Conservation (phyloP, 2,888 invertebrate genomes). For the Hirtodrosophila duncani region DNA sequence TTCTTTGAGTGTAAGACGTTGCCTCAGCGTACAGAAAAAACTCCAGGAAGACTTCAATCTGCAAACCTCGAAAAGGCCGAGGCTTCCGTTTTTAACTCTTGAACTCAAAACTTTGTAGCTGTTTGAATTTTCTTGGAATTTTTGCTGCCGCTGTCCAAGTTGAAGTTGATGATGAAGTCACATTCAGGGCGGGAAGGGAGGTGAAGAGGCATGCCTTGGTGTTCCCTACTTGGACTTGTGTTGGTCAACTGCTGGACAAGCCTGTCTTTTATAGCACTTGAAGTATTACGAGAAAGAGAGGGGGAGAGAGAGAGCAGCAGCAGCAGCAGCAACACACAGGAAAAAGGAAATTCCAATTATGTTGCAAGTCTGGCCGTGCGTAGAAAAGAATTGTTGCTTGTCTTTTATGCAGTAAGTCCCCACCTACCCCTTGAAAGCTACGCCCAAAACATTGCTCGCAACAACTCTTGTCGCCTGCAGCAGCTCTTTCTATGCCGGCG, state of each 20-base stretch:
- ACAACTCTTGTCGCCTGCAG: conserved; percentile 24
- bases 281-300: conserved; percentile 16
- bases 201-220: conserved; percentile 31
- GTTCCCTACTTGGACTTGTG: not conserved
- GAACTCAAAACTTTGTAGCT: no score
- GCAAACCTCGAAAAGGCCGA: no score
- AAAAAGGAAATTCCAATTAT: conserved; percentile 72
- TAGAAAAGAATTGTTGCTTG: conserved; percentile 61
- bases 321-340: conserved; percentile 31
- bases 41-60: no score
- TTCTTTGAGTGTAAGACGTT: no score
- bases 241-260: conserved; percentile 28
- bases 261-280: conserved; percentile 64
- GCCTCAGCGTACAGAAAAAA: no score
- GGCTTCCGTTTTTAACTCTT: no score
- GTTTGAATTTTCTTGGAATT: no score
- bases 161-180: no score
- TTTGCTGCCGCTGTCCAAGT: no score
- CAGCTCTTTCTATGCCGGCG: conserved; percentile 29
- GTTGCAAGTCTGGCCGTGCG: conserved; percentile 67
- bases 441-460: no score
- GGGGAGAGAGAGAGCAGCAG: not conserved
- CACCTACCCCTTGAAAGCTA: not conserved
- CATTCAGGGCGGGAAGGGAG: no score
- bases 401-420: conserved; percentile 37